Conservation (phyloP, 2,797 vertebrate species). For the Adelosebastes latens region DNA sequence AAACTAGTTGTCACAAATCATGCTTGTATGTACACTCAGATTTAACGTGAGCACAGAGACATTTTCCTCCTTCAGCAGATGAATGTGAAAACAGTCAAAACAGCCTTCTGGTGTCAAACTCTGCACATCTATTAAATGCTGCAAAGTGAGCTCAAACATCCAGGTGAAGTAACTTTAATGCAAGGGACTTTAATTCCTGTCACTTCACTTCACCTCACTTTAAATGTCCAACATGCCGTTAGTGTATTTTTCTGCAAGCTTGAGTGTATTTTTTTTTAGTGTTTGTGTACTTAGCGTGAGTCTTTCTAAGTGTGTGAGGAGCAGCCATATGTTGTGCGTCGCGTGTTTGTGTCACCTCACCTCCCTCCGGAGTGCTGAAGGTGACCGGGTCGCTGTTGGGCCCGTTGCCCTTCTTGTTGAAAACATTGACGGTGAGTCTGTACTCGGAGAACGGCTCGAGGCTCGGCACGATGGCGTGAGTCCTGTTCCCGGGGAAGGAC, state of each 20-base stretch:
- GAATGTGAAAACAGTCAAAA: background rate
- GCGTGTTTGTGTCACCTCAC: constrained; percentile 71
- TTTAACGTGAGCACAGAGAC: background rate
- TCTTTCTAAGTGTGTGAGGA: background rate
- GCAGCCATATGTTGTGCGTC: background rate
- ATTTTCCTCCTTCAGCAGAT: background rate
- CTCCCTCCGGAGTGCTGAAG: constrained; percentile 95
- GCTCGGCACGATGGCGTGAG: constrained; percentile 86
- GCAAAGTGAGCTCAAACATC: background rate
- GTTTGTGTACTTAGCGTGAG: background rate
- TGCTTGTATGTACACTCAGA: background rate
- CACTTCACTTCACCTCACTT: background rate
- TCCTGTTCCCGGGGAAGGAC: constrained; percentile 86
- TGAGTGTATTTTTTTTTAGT: background rate
- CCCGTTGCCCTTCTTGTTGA: constrained; percentile 91
- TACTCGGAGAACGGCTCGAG: constrained; percentile 93
- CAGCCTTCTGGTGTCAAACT: background rate
- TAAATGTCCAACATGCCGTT: background rate
- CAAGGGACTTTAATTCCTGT: no score
- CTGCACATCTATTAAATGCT: background rate
- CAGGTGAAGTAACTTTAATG: background rate
- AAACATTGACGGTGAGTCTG: constrained; percentile 88
- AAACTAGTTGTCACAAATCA: background rate
- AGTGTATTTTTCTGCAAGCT: background rate
- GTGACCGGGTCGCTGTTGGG: constrained; percentile 86